phyloP scores from a whole-genome alignment of 1,140 invertebrate genomes.

The Procambarus clarkii region DNA sequence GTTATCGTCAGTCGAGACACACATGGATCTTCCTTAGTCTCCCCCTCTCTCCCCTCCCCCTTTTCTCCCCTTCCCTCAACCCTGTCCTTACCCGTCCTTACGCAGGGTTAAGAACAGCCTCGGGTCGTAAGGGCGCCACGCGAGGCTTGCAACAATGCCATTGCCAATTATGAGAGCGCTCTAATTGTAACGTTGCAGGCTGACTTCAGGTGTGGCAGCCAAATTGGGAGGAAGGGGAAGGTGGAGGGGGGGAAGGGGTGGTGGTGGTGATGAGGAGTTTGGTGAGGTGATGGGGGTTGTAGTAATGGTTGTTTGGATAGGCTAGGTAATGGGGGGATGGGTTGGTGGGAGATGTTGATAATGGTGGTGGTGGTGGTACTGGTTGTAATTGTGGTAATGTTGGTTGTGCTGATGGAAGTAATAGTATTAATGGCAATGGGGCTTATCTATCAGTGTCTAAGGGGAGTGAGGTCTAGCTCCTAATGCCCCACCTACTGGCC shows the following conservation, averaged over 20 bases:
- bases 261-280: neutral
- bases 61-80: neutral
- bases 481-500: too few species aligned
- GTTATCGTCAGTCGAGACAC: slow-evolving; percentile 8
- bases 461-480: neutral
- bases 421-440: neutral
- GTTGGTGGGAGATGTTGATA: neutral
- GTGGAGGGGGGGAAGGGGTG: neutral
- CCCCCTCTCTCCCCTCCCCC: neutral
- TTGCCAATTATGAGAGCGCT: slow-evolving; percentile 45
- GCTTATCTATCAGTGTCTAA: too few species aligned
- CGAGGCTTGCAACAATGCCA: slow-evolving; percentile 35
- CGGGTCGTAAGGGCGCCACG: neutral
- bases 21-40: slow-evolving; percentile 8
- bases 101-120: neutral
- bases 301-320: neutral
- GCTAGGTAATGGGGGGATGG: too few species aligned
- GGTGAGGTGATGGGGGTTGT: neutral
- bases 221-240: slow-evolving; percentile 17
- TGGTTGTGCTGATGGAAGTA: neutral
- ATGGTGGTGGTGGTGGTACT: neutral
- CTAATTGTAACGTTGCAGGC: slow-evolving; percentile 55
- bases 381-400: neutral
- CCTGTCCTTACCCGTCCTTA: neutral
- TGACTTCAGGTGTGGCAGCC: slow-evolving; percentile 44